Evolutionary conservation across 2,797 vertebrate species (phyloP).

Genomic region (Lacerta agilis): DNA sequence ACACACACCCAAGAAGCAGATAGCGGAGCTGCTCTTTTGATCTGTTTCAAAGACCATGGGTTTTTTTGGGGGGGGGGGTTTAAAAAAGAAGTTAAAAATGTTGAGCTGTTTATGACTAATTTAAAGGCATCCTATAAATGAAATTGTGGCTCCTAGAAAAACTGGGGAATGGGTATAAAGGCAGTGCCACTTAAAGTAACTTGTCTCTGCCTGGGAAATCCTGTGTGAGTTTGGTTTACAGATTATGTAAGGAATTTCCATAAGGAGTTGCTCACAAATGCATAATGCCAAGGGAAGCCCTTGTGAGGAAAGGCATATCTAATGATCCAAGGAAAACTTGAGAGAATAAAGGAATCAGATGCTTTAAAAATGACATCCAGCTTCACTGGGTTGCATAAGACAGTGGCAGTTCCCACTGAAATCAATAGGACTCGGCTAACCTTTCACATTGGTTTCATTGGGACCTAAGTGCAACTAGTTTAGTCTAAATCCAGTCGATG

Average conservation of each 20-base stretch:
- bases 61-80: not conserved
- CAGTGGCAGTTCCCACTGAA: not conserved
- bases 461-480: not conserved
- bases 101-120: conserved; percentile 51
- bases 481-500: not conserved
- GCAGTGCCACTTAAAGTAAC: conserved; percentile 64
- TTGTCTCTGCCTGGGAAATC: conserved; percentile 56
- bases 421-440: not conserved
- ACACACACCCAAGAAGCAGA: not conserved
- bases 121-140: conserved; percentile 43
- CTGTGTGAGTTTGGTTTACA: conserved; percentile 51
- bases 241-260: conserved; percentile 62
- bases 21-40: not conserved
- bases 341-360: not conserved
- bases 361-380: not conserved
- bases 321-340: conserved; percentile 17
- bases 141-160: conserved; percentile 57
- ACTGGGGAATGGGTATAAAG: conserved; percentile 51
- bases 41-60: not conserved
- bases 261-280: conserved; percentile 32
- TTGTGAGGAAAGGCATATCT: conserved; percentile 29
- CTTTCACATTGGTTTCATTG: not conserved
- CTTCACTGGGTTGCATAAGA: not conserved
- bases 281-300: conserved; percentile 23
- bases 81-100: conserved; percentile 35